Base-by-base conservation (phyloP, 2,888 invertebrate genomes). In the Rhagonycha fulva region DNA sequence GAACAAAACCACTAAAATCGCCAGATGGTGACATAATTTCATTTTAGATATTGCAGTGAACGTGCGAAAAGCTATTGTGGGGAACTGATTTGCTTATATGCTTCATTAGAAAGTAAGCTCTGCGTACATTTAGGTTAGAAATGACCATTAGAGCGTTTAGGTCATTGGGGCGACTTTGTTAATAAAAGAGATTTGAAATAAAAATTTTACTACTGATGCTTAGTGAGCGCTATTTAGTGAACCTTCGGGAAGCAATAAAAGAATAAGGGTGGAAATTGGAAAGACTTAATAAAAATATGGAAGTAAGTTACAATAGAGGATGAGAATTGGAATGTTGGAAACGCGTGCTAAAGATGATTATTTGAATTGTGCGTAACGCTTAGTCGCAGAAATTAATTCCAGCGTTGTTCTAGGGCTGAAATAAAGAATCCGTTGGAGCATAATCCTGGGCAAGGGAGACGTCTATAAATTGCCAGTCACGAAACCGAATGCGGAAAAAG, bases 321-420 rank as follows among this genome's bases (percentile, higher is more conserved):
- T 10, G 32, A 28, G 68, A 68, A 69, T 63, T 68, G 62, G 73
- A 73, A 73, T 73, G 68, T 69, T 69, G 30, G 69, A 72, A 74
- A 75, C 73, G 79, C 76, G 79, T 76, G 79, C 76, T 67, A 78
- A 78, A 79, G 76, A 79, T 78, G 76, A 79, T 78, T 79, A 79
- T 79, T 79, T 78, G 79, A 76, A 79, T 77, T 79, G 79, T 78
- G 80, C 78, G 80, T 78, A 76, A 74, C 76, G 78, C 78, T 81
- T 81, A 81, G 81, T 81, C 81, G 80, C 80, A 75, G 81, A 80
- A 81, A 81, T 81, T 81, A 81, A 81, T 81, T 81, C 81, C 79
- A 62, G 76, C 77, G 80, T 76, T 79, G 78, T 79, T 79, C 78
- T 76, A 77, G 81, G 80, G 80, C 74, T 75, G 78, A 77, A 80